Percentiles rank a stretch among this genome's conserved stretches.
These are phyloP conservation scores for Tenodera sinensis DNA, from an alignment of 2,888 invertebrate species.

Conservation along the genomic window DNA sequence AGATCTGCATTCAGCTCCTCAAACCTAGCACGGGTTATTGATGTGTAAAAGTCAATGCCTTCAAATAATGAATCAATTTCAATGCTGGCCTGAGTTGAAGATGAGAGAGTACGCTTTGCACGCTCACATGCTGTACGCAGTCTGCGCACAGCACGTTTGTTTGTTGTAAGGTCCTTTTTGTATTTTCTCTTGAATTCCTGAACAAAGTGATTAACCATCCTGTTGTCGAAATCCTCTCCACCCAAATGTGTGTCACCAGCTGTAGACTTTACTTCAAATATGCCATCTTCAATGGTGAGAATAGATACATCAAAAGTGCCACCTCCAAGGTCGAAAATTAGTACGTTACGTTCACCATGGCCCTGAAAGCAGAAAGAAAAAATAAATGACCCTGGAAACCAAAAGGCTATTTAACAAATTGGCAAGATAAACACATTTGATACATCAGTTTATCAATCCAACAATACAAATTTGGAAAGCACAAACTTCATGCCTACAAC, in stretches of 20 bases:
- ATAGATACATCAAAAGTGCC: constrained; percentile 67
- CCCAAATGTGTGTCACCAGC: constrained; percentile 58
- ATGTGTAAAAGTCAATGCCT: constrained; percentile 60
- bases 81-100: constrained; percentile 48
- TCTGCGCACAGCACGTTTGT: constrained; percentile 47
- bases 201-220: constrained; percentile 54
- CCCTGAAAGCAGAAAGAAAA: constrained; percentile 23
- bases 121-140: constrained; percentile 50
- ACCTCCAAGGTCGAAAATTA: constrained; percentile 63
- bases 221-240: constrained; percentile 57
- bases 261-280: constrained; percentile 65
- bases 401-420: too few species aligned
- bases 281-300: constrained; percentile 63
- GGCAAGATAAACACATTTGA: too few species aligned
- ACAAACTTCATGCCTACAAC: too few species aligned
- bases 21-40: constrained; percentile 71
- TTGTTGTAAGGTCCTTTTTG: constrained; percentile 48
- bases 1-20: constrained; percentile 95
- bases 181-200: constrained; percentile 53
- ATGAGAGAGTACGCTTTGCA: constrained; percentile 49
- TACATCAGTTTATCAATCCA: too few species aligned
- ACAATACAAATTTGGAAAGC: too few species aligned
- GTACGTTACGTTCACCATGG: constrained; percentile 50
- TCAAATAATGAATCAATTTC: constrained; percentile 57
- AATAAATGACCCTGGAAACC: too few species aligned